These are phyloP conservation scores for Trogon melanurus DNA, from an alignment of 2,113 vertebrate species.

Conservation along the genomic window DNA sequence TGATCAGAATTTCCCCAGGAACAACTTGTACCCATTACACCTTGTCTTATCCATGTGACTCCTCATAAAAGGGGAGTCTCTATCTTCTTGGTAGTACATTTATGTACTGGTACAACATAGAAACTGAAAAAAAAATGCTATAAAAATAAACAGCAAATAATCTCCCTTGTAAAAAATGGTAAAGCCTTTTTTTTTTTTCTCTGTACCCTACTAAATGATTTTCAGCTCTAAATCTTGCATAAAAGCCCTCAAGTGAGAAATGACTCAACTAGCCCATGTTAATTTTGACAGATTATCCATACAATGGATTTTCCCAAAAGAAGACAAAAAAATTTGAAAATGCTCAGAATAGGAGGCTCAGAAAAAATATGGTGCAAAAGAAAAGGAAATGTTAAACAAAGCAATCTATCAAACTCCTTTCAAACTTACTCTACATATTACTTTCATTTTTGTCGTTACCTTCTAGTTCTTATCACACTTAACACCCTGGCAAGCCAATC, in stretches of 20 bases:
- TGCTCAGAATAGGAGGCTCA: not conserved
- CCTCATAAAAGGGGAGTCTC: no score
- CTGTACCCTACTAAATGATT: not conserved
- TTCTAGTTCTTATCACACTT: not conserved
- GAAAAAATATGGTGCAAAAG: not conserved
- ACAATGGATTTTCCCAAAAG: not conserved
- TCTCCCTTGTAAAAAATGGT: not conserved
- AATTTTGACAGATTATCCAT: not conserved
- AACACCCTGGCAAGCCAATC: not conserved
- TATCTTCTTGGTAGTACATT: no score
- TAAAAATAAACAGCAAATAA: not conserved
- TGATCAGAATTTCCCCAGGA: no score
- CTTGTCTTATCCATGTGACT: no score
- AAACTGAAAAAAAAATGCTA: not conserved
- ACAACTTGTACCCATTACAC: no score
- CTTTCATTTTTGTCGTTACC: not conserved
- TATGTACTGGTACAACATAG: not conserved
- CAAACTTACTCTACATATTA: not conserved
- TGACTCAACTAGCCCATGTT: not conserved
- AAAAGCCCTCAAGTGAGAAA: not conserved
- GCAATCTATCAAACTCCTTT: not conserved
- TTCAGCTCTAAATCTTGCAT: not conserved
- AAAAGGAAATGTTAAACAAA: not conserved
- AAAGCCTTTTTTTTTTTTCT: not conserved
- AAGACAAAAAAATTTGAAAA: not conserved